Evolutionary conservation across 2,113 vertebrate genomes (phyloP).

Genomic region (Phylloscopus whistleri): DNA sequence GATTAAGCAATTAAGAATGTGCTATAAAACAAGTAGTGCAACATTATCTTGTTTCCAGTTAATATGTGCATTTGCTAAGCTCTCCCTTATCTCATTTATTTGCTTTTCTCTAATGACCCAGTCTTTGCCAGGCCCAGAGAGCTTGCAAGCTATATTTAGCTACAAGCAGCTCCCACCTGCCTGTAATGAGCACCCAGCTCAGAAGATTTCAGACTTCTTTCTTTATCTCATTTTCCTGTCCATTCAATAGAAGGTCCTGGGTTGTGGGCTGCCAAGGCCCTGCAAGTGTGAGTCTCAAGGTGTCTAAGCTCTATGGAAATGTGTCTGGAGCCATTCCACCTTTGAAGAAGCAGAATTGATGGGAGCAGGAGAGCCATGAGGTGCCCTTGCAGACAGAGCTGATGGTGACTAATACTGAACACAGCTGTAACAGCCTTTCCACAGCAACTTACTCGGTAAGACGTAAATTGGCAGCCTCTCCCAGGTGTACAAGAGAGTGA

Average conservation of each 20-base stretch:
- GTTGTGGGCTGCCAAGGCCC: neutral
- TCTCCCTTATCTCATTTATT: neutral
- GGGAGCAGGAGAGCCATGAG: neutral
- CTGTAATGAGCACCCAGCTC: neutral
- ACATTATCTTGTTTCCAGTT: conserved; percentile 14
- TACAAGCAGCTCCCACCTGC: neutral
- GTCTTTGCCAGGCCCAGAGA: neutral
- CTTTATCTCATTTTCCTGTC: neutral
- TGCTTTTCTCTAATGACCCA: neutral
- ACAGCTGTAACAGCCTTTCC: neutral
- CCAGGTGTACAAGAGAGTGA: neutral
- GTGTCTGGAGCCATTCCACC: neutral
- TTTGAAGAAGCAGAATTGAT: neutral
- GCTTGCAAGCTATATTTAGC: neutral
- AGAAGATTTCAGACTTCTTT: neutral
- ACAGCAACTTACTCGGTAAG: accelerated
- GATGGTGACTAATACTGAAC: neutral
- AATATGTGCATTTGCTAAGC: neutral
- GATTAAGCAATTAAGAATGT: neutral
- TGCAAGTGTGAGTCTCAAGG: neutral
- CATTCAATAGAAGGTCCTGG: neutral
- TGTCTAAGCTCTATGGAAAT: neutral
- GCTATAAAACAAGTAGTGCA: neutral
- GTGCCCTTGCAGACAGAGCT: neutral
- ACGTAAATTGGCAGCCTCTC: neutral